phyloP scores from a whole-genome alignment of 2,888 invertebrate genomes.

The Herminia tarsipennalis region DNA sequence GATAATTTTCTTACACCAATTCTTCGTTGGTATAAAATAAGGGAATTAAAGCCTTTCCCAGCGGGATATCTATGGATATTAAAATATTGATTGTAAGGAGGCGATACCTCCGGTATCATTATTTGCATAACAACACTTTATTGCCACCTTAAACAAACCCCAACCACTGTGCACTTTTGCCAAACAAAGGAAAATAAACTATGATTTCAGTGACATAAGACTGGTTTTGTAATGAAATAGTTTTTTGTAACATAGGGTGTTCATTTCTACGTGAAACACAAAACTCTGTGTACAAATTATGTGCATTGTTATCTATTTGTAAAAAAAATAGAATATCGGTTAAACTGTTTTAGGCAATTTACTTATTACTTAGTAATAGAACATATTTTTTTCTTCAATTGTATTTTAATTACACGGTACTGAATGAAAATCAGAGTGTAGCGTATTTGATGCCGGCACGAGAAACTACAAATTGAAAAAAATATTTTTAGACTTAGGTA shows the following conservation, averaged over 20 bases:
- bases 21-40: constrained; percentile 16
- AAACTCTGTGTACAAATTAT: neutral
- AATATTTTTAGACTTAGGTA: too few species aligned
- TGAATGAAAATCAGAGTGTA: too few species aligned
- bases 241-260: neutral
- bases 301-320: neutral
- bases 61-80: constrained; percentile 40
- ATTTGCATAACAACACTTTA: constrained; percentile 50
- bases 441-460: too few species aligned
- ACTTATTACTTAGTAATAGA: too few species aligned
- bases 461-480: too few species aligned
- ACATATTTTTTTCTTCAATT: too few species aligned
- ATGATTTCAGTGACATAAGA: neutral
- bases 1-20: constrained; percentile 1
- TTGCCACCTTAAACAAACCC: constrained; percentile 32
- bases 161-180: constrained; percentile 8
- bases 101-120: constrained; percentile 32
- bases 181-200: neutral
- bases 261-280: constrained; percentile 14
- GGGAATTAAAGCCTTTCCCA: constrained; percentile 14
- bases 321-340: neutral
- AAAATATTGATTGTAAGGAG: constrained; percentile 43
- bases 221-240: neutral
- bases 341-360: too few species aligned
- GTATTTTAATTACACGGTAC: too few species aligned